Conservation (phyloP, 2,888 invertebrate species). For the Aphidius colemani region DNA sequence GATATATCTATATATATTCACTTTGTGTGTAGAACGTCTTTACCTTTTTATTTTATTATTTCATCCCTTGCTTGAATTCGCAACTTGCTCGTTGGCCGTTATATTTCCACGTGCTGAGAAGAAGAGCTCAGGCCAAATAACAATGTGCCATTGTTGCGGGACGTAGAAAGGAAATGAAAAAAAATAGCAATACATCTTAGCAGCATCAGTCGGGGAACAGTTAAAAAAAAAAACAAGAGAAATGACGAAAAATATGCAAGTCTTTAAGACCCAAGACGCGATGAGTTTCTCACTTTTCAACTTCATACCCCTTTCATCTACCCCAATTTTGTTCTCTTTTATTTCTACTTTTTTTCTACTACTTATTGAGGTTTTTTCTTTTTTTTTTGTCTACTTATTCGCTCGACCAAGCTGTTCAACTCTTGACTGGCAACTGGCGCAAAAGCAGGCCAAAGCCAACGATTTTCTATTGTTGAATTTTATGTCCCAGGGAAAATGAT, state of each 20-base stretch:
- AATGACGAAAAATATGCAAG: conserved; percentile 50
- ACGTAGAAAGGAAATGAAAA: not conserved
- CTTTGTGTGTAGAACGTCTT: conserved; percentile 15
- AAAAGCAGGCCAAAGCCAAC: conserved; percentile 33
- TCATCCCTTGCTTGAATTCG: conserved; percentile 30
- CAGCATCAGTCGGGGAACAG: conserved; percentile 43
- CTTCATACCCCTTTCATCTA: not conserved
- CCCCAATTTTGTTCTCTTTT: not conserved
- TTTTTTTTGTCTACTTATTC: too few species aligned
- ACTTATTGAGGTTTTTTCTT: not conserved
- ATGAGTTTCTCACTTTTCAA: conserved; percentile 20
- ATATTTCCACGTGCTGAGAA: conserved; percentile 27
- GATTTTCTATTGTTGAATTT: conserved; percentile 26
- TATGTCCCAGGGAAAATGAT: too few species aligned
- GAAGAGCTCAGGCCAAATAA: conserved; percentile 47
- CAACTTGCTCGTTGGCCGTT: conserved; percentile 27
- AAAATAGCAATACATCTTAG: conserved; percentile 28
- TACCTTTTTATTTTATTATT: conserved; percentile 25
- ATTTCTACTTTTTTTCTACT: conserved; percentile 2
- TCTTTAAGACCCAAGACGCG: conserved; percentile 37
- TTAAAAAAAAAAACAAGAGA: not conserved
- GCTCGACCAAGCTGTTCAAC: too few species aligned
- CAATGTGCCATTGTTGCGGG: conserved; percentile 54
- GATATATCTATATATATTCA: too few species aligned
- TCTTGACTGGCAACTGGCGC: not conserved